Conservation (phyloP, 1,140 invertebrate species). For the Macrocentrus cingulum region DNA sequence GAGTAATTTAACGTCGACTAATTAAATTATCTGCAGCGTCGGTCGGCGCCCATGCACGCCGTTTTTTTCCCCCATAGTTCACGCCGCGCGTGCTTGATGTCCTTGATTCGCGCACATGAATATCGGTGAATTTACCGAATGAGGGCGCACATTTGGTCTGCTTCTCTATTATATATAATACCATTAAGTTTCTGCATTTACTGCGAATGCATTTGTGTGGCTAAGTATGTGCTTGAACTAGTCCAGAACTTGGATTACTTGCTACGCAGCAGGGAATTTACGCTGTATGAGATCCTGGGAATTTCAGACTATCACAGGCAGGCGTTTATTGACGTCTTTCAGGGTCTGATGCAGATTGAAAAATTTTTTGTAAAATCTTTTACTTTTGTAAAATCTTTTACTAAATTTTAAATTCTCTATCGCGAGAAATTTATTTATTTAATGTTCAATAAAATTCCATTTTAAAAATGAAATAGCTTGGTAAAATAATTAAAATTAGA, state of each 20-base stretch:
- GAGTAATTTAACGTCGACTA: conserved; percentile 35
- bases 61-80: too few relatives aligned
- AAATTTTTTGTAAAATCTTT: too few relatives aligned
- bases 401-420: too few relatives aligned
- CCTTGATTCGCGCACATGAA: too few relatives aligned
- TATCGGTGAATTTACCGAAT: background rate
- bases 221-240: conserved; percentile 29
- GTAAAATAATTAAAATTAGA: too few relatives aligned
- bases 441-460: too few relatives aligned
- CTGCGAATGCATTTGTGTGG: background rate
- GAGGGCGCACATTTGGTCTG: background rate
- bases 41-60: conserved; percentile 17
- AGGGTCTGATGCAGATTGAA: too few relatives aligned
- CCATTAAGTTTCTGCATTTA: conserved; percentile 31
- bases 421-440: too few relatives aligned
- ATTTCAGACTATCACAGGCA: too few relatives aligned
- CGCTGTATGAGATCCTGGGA: conserved; percentile 2
- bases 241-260: conserved; percentile 46
- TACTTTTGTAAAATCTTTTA: too few relatives aligned
- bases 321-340: too few relatives aligned
- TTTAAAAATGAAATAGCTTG: too few relatives aligned
- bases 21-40: conserved; percentile 32
- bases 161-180: conserved; percentile 12
- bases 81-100: background rate
- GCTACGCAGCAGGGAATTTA: conserved; percentile 19